A percentile compares a stretch with the other conserved stretches of the same genome.
phyloP scores from a whole-genome alignment of 1,140 invertebrate species.

The Scylla paramamosain region DNA sequence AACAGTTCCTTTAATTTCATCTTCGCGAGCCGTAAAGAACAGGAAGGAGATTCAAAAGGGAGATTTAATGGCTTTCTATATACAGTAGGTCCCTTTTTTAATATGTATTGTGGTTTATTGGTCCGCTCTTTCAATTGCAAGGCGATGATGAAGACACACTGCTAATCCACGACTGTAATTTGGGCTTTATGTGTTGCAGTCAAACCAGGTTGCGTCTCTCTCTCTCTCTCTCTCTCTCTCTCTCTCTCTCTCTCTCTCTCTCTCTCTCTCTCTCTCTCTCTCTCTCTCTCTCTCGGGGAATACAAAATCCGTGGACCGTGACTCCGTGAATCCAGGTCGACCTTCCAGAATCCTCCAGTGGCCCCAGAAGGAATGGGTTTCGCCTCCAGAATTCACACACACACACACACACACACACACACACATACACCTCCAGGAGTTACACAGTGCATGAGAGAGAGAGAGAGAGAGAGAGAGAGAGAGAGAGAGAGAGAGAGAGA shows the following conservation, averaged over 20 bases:
- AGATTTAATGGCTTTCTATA: too few species aligned
- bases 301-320: not conserved
- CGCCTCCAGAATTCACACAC: not conserved
- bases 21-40: too few species aligned
- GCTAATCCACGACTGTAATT: too few species aligned
- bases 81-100: too few species aligned
- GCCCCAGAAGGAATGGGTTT: not conserved
- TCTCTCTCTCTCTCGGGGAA: not conserved
- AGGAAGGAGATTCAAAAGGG: too few species aligned
- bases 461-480: not conserved
- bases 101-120: too few species aligned
- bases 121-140: too few species aligned
- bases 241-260: slow-evolving; percentile 40
- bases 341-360: not conserved
- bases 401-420: not conserved
- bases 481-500: not conserved
- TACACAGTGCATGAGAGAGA: too few species aligned
- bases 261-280: slow-evolving; percentile 43
- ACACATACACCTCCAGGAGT: not conserved
- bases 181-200: too few species aligned
- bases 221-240: slow-evolving; percentile 5
- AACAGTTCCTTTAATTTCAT: too few species aligned
- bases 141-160: too few species aligned
- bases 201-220: not conserved
- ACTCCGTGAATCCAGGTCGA: not conserved